Conservation (phyloP, 1,140 invertebrate species). For the Saccostrea echinata region DNA sequence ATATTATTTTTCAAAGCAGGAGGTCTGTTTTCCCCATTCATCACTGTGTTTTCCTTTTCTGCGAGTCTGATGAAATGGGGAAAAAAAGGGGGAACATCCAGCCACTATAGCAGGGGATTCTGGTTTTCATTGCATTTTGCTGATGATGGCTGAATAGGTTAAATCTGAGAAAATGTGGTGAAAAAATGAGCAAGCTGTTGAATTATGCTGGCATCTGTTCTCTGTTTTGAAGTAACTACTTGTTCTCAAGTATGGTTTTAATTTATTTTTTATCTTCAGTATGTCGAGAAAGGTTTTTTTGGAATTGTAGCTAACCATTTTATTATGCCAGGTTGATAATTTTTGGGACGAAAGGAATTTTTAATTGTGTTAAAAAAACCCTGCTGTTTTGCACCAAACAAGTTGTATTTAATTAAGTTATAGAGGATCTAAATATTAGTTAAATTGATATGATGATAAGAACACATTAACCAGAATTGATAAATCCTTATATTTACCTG, state of each 20-base stretch:
- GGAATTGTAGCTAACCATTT: constrained; percentile 1
- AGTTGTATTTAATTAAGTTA: background rate
- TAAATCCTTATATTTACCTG: background rate
- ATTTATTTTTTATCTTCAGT: background rate
- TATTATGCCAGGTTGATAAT: background rate
- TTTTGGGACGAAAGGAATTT: background rate
- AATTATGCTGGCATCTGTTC: background rate
- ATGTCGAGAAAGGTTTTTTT: constrained; percentile 1
- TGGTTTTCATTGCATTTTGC: background rate
- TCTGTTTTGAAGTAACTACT: background rate
- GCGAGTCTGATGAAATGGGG: background rate
- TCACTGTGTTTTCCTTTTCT: background rate
- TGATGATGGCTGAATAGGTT: background rate
- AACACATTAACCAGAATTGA: too few species aligned
- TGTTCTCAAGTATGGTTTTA: background rate
- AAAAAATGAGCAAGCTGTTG: constrained; percentile 12
- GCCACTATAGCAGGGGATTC: background rate
- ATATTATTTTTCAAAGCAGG: background rate
- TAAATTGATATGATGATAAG: too few species aligned
- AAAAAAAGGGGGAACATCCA: background rate
- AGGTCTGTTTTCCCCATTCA: background rate
- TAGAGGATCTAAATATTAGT: background rate
- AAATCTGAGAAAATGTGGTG: constrained; percentile 1
- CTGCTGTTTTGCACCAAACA: background rate
- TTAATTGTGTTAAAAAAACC: background rate